These are phyloP conservation scores for Nomada ruficornis DNA, from an alignment of 2,888 invertebrate genomes.

Conservation along the genomic window DNA sequence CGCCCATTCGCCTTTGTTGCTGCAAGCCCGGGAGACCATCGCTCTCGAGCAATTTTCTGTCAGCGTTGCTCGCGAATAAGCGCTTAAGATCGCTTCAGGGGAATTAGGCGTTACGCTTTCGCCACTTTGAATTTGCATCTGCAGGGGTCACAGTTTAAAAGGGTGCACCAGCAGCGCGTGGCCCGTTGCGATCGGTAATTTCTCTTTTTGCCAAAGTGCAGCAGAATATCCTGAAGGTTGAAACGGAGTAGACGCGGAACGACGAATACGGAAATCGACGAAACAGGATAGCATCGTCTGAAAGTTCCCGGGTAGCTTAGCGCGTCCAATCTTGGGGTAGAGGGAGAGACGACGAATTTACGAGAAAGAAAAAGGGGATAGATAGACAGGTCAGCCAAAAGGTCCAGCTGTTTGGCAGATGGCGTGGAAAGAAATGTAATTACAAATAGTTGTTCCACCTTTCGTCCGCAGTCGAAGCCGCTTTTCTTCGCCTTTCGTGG, in stretches of 20 bases:
- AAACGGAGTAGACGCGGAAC: neutral
- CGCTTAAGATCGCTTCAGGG: too few species aligned
- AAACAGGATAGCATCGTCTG: constrained; percentile 7
- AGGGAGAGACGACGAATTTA: neutral
- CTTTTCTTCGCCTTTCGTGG: constrained; percentile 38
- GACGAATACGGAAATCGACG: neutral
- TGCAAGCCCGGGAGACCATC: neutral
- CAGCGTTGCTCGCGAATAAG: too few species aligned
- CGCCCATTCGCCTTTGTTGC: constrained; percentile 1
- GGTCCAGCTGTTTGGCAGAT: constrained; percentile 53
- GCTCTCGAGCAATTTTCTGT: neutral
- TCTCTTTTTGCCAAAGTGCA: neutral
- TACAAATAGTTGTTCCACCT: constrained; percentile 72
- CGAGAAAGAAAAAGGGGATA: neutral
- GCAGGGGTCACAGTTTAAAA: too few species aligned
- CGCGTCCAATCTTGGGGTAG: neutral
- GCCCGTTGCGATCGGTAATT: neutral
- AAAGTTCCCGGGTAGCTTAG: neutral
- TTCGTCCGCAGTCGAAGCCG: constrained; percentile 57
- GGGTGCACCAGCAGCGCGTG: neutral
- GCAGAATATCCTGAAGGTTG: too few species aligned
- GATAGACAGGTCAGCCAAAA: constrained; percentile 2
- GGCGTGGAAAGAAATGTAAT: constrained; percentile 74
- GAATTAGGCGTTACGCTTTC: too few species aligned
- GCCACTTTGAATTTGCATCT: too few species aligned